Conservation (phyloP, 2,888 invertebrate genomes). For the Criorhina ranunculi region DNA sequence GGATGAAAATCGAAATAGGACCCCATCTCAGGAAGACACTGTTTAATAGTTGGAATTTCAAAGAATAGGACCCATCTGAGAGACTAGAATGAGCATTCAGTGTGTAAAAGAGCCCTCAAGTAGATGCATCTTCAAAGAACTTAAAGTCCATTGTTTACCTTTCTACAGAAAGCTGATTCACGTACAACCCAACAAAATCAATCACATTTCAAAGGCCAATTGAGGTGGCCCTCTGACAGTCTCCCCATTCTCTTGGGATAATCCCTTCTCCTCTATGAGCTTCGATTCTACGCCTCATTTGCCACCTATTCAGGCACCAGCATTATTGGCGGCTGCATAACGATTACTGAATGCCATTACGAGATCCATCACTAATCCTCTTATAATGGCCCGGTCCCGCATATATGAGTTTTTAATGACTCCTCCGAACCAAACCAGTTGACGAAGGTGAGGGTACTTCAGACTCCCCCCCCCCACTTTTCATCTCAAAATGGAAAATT, state of each 20-base stretch:
- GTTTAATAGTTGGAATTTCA: too few species aligned
- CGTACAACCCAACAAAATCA: too few species aligned
- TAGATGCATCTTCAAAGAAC: too few species aligned
- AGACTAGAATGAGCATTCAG: too few species aligned
- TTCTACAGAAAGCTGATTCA: too few species aligned
- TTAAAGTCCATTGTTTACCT: too few species aligned
- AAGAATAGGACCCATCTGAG: too few species aligned
- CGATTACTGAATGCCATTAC: conserved; percentile 25
- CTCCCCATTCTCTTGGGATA: background rate
- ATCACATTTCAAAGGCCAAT: background rate
- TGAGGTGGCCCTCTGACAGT: background rate
- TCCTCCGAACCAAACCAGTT: conserved; percentile 10
- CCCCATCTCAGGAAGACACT: too few species aligned
- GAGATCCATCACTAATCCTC: conserved; percentile 47
- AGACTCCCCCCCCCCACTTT: background rate
- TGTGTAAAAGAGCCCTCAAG: too few species aligned
- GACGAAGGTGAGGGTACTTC: background rate
- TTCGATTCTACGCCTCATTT: conserved; percentile 14
- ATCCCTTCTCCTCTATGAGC: background rate
- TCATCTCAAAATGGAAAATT: background rate
- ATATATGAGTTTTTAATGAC: conserved; percentile 34
- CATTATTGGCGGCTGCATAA: conserved; percentile 20
- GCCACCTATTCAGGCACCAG: background rate
- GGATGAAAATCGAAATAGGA: too few species aligned
- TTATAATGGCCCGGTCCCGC: conserved; percentile 31